Evolutionary conservation across 2,797 vertebrate species (phyloP), one percentile per base, ranked within the genome.

Genomic region (Phyllotis vaccarum): DNA sequence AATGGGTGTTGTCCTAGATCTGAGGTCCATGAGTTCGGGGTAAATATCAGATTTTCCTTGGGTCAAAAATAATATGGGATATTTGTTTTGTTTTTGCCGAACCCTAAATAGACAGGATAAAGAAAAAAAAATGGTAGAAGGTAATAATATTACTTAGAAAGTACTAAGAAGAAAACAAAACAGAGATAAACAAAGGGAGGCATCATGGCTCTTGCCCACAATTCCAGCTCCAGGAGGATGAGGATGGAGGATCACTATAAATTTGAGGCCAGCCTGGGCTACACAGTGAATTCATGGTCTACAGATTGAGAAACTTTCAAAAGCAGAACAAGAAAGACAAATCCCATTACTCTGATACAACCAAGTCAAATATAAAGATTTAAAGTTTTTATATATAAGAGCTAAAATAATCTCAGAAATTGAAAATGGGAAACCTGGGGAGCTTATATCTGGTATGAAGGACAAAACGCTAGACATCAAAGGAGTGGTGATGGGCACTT

Each of bases 81-180:
- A 99, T 98, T 99, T 99, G 98, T 99, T 99, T 95, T 99, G 99
- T 98, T 99, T 99, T 8, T 99, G 99, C 14, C 99, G 99, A 95
- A 99, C 99, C 99, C 99, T 99, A 97, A 22, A 92, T 99, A 97
- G 19, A 93, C 52, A 86, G n/a, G 62, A 92, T 64, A 93, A 89
- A 96, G 66, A n/a, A 5, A 19, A 72, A 52, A 74, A 70, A 16
- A 70, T 54, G 11, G 43, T 68, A 24, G 34, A 8, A 22, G 17
- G 27, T n/a, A n/a, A 54, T 52, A 0, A 60, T 22, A n/a, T 21
- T 75, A 13, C 62, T 86, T 40, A 95, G 89, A 79, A 95, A 96
- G 76, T 21, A 90, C n/a, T 75, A 74, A 93, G 56, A 97, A 89
- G 43, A 62, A 94, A 86, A 37, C 2, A 56, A 91, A 92, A 29